Conservation (phyloP, 1,140 invertebrate genomes). For the Brachionus paranguensis region DNA sequence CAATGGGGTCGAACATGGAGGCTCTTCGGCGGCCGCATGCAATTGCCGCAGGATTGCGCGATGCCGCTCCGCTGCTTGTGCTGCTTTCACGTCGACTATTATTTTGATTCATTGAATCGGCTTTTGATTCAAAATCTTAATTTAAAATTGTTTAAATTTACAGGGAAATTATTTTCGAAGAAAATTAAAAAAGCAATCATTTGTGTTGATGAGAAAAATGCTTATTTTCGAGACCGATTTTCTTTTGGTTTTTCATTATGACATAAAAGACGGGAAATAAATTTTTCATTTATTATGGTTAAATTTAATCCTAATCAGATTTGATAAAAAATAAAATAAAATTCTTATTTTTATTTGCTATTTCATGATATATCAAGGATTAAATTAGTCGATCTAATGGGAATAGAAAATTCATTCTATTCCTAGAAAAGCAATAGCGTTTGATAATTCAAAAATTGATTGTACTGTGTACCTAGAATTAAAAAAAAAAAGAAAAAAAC, state of each 20-base stretch:
- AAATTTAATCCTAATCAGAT: constrained; percentile 32
- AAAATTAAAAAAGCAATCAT: background rate
- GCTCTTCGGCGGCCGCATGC: background rate
- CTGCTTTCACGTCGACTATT: background rate
- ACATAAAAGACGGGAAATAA: background rate
- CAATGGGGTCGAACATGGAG: constrained; percentile 39
- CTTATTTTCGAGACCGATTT: background rate
- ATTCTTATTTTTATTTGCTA: background rate
- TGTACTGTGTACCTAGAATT: background rate
- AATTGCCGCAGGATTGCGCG: background rate
- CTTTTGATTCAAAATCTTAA: background rate
- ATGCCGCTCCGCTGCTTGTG: background rate
- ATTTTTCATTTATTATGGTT: background rate
- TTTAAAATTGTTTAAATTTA: background rate
- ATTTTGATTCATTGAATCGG: constrained; percentile 17
- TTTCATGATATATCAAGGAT: constrained; percentile 21
- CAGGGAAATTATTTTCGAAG: background rate
- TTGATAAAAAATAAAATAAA: constrained; percentile 7
- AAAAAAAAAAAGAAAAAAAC: background rate
- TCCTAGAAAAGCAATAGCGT: background rate
- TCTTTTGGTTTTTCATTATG: background rate
- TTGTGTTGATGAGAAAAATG: background rate
- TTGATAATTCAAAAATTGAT: background rate
- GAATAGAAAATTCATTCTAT: background rate
- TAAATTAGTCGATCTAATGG: background rate